Conservation (phyloP, 2,888 invertebrate species). For the Pegoplata infirma region DNA sequence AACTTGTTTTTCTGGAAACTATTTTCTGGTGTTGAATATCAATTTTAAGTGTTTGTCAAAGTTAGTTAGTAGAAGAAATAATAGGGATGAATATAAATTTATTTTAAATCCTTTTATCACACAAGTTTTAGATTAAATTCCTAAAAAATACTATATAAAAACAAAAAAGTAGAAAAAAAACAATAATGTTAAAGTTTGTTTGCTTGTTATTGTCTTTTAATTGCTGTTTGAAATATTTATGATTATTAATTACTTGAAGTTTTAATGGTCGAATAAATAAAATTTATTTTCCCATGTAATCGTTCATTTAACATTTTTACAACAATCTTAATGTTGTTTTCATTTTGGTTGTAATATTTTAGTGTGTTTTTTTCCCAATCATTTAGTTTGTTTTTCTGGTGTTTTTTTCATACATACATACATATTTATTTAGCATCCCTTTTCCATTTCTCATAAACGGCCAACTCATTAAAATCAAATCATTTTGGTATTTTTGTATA, state of each 20-base stretch:
- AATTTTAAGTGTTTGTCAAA: neutral
- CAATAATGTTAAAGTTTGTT: conserved; percentile 4
- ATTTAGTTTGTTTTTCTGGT: too few relatives aligned
- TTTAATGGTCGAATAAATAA: conserved; percentile 34
- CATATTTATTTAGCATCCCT: too few relatives aligned
- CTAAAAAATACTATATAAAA: neutral
- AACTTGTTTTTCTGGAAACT: conserved; percentile 34
- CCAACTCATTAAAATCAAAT: conserved; percentile 45
- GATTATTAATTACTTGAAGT: conserved; percentile 38
- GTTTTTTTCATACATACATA: too few relatives aligned
- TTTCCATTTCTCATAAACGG: too few relatives aligned
- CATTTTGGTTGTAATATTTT: neutral
- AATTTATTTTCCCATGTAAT: conserved; percentile 20
- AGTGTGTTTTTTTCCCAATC: too few relatives aligned
- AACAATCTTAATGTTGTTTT: conserved; percentile 6
- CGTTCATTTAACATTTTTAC: conserved; percentile 18
- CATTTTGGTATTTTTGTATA: conserved; percentile 18
- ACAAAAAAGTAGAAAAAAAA: too few relatives aligned
- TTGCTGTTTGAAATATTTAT: conserved; percentile 37
- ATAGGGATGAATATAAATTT: neutral
- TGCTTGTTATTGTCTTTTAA: conserved; percentile 39
- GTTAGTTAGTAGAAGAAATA: neutral
- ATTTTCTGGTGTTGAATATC: conserved; percentile 13
- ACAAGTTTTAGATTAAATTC: neutral
- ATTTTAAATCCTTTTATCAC: neutral